A percentile compares a stretch with the other conserved stretches of the same genome.
These are phyloP conservation scores for Chesias legatella DNA, from an alignment of 2,888 invertebrate species.

Conservation along the genomic window DNA sequence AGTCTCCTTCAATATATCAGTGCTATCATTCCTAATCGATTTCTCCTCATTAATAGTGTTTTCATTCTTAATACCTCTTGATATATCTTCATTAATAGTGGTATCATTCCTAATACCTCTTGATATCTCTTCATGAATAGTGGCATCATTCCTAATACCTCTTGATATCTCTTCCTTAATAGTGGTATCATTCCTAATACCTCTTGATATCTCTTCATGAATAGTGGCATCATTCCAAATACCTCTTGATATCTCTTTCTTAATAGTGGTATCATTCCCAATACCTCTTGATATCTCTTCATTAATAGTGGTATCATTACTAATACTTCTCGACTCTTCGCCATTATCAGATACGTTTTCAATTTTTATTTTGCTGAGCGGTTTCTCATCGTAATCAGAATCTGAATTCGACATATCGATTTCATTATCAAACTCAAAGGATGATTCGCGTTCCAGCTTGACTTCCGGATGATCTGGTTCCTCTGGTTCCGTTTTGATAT, in stretches of 20 bases:
- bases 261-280: too few species aligned
- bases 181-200: too few species aligned
- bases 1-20: slow-evolving; percentile 29
- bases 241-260: too few species aligned
- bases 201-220: too few species aligned
- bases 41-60: slow-evolving; percentile 5
- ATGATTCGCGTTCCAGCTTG: too few species aligned
- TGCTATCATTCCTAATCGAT: slow-evolving; percentile 18
- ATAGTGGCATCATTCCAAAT: too few species aligned
- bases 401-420: neutral
- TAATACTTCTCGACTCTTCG: neutral
- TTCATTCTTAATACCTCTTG: slow-evolving; percentile 5
- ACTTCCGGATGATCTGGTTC: slow-evolving; percentile 12
- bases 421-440: neutral
- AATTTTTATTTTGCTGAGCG: slow-evolving; percentile 1
- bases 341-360: neutral
- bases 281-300: slow-evolving; percentile 5
- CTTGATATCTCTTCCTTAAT: too few species aligned
- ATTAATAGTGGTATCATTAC: slow-evolving; percentile 2
- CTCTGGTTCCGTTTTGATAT: slow-evolving; percentile 12
- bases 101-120: too few species aligned
- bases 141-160: too few species aligned
- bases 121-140: too few species aligned
- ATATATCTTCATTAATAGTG: too few species aligned
- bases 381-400: slow-evolving; percentile 8